phyloP scores from a whole-genome alignment of 2,797 vertebrate species.

The Poeciliopsis presidionis region DNA sequence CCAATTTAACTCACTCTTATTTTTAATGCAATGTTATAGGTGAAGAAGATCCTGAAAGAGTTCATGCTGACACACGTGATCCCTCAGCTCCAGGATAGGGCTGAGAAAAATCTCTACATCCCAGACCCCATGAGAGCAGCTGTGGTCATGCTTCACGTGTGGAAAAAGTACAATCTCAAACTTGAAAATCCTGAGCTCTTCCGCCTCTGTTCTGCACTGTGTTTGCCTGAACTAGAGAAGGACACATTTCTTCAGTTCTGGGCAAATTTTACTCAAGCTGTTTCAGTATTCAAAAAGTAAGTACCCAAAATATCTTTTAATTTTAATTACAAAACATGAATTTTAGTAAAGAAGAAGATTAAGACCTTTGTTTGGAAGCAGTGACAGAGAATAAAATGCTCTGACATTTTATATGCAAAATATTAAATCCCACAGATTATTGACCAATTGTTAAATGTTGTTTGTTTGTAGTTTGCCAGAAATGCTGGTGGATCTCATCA shows the following conservation, averaged over 20 bases:
- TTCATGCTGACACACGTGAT: conserved; percentile 56
- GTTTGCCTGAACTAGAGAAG: conserved; percentile 65
- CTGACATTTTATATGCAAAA: background rate
- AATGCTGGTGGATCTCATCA: conserved; percentile 38
- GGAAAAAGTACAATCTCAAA: rapidly evolving
- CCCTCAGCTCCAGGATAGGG: conserved; percentile 48
- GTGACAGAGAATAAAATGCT: no score
- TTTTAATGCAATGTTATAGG: conserved; percentile 67
- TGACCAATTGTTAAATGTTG: background rate
- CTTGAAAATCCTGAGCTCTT: rapidly evolving
- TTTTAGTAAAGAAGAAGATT: no score
- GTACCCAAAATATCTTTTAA: conserved; percentile 13
- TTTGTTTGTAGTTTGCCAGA: conserved; percentile 62
- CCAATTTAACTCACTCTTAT: background rate
- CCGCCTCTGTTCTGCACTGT: conserved; percentile 72
- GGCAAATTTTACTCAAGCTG: conserved; percentile 29
- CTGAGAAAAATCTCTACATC: conserved; percentile 1
- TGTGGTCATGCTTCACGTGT: conserved; percentile 69
- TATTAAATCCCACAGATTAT: background rate
- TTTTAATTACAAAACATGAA: background rate
- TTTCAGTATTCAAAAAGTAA: conserved; percentile 64
- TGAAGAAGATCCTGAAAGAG: conserved; percentile 73
- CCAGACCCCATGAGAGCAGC: conserved; percentile 77
- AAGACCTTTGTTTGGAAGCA: no score
- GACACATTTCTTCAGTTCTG: conserved; percentile 64